A percentile compares a stretch with the other conserved stretches of the same genome.
These are phyloP conservation scores for Aricia agestis DNA, from an alignment of 1,140 invertebrate genomes.

Conservation along the genomic window DNA sequence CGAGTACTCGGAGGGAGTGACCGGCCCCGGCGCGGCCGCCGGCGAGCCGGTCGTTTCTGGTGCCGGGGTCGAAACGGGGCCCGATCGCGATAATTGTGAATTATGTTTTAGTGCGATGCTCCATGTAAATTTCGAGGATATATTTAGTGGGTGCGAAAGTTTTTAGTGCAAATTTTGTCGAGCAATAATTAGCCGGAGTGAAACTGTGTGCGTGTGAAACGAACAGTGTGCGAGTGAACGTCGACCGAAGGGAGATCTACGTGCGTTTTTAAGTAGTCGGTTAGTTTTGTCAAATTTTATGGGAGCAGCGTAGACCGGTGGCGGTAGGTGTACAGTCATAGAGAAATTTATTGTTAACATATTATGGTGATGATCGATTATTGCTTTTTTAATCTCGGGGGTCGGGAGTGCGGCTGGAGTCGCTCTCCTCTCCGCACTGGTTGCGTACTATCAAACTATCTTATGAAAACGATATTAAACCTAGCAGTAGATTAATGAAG, in stretches of 20 bases:
- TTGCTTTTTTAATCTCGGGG: constrained; percentile 25
- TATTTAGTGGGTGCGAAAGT: not conserved
- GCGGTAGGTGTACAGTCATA: constrained; percentile 33
- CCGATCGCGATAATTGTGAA: not conserved
- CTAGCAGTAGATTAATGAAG: constrained; percentile 25
- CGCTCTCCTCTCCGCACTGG: not conserved
- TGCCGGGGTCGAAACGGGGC: not conserved
- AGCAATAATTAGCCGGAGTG: constrained; percentile 11
- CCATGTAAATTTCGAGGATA: not conserved
- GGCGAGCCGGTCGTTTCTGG: not conserved
- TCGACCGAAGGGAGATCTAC: constrained; percentile 6
- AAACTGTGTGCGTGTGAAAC: constrained; percentile 12
- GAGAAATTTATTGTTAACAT: constrained; percentile 36
- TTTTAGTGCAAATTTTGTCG: not conserved
- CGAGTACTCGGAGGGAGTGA: not conserved
- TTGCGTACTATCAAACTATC: not conserved
- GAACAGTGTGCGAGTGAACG: constrained; percentile 17
- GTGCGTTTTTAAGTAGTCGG: constrained; percentile 23
- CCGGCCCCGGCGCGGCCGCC: not conserved
- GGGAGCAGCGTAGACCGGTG: constrained; percentile 32
- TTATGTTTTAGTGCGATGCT: not conserved
- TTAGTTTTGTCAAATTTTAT: constrained; percentile 37
- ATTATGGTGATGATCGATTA: constrained; percentile 20
- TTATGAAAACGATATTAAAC: not conserved
- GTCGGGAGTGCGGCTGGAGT: not conserved